phyloP scores from a whole-genome alignment of 1,140 invertebrate genomes.

The Drosophila sproati region DNA sequence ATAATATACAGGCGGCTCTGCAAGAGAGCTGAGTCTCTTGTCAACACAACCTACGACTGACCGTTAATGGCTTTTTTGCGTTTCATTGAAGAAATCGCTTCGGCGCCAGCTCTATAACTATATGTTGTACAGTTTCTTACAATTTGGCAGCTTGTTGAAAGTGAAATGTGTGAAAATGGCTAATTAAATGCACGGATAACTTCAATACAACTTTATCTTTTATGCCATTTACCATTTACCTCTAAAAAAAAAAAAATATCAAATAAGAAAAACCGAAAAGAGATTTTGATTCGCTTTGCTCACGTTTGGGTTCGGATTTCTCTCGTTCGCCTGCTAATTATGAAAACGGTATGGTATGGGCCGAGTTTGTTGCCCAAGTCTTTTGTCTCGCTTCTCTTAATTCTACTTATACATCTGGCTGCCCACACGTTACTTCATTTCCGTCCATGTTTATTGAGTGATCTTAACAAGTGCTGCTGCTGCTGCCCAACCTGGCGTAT shows the following conservation, averaged over 20 bases:
- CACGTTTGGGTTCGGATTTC: slow-evolving; percentile 38
- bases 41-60: slow-evolving; percentile 72
- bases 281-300: slow-evolving; percentile 52
- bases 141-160: slow-evolving; percentile 81
- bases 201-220: slow-evolving; percentile 20
- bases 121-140: slow-evolving; percentile 47
- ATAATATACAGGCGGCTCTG: neutral
- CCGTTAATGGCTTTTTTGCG: slow-evolving; percentile 80
- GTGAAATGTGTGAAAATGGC: slow-evolving; percentile 82
- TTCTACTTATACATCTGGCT: slow-evolving; percentile 16
- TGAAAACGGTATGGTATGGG: slow-evolving; percentile 44
- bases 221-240: slow-evolving; percentile 34
- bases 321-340: slow-evolving; percentile 60
- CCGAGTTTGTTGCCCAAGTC: slow-evolving; percentile 34
- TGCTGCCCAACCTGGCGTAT: slow-evolving; percentile 43
- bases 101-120: slow-evolving; percentile 1
- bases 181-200: slow-evolving; percentile 74
- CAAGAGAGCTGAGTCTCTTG: slow-evolving; percentile 33
- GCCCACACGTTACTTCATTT: slow-evolving; percentile 41
- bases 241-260: neutral
- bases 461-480: slow-evolving; percentile 44
- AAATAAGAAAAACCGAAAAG: neutral
- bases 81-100: slow-evolving; percentile 67
- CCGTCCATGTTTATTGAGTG: slow-evolving; percentile 65
- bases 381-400: slow-evolving; percentile 44